Conservation (phyloP, 1,140 invertebrate species). For the Calosoma granatense region DNA sequence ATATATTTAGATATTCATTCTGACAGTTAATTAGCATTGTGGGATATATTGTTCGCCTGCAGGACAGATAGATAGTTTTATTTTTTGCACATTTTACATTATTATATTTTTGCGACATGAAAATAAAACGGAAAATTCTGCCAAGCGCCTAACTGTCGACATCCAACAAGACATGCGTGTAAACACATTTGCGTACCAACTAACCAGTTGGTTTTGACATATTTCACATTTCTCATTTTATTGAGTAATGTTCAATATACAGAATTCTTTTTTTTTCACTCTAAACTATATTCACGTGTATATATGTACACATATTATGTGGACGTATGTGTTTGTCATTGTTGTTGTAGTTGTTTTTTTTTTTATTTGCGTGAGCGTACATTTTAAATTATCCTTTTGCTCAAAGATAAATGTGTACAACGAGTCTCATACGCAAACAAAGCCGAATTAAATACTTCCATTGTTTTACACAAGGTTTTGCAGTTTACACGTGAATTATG, state of each 20-base stretch:
- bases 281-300: no score
- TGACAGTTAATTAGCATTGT: no score
- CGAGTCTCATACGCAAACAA: neutral
- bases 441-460: constrained; percentile 8
- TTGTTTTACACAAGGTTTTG: constrained; percentile 19
- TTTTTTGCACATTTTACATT: no score
- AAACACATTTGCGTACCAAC: neutral
- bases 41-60: no score
- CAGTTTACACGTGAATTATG: constrained; percentile 20
- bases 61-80: no score
- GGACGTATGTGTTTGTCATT: no score
- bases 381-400: neutral
- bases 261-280: no score
- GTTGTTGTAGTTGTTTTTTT: no score
- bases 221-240: neutral
- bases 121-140: no score
- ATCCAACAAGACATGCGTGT: neutral
- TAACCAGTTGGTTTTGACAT: neutral
- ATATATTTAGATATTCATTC: no score
- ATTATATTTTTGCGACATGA: no score
- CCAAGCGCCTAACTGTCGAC: neutral
- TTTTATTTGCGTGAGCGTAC: neutral
- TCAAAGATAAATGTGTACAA: constrained; percentile 1
- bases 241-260: neutral
- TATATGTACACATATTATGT: no score